Conservation (phyloP, 2,797 vertebrate genomes). For the Sebastes trivittatus region DNA sequence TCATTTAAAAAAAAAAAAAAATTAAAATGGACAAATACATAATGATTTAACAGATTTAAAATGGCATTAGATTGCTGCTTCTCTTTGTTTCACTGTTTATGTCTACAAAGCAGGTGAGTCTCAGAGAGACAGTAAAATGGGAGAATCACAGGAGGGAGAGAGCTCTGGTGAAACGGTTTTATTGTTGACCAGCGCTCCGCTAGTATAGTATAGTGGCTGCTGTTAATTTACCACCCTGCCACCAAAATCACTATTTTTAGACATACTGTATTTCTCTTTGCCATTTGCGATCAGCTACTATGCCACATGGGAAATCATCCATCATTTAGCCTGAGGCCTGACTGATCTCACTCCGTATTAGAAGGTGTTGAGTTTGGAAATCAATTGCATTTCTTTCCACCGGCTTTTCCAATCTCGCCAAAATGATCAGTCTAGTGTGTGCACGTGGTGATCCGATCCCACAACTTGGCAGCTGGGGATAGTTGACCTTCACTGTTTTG, state of each 20-base stretch:
- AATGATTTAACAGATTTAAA: background rate
- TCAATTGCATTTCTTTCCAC: background rate
- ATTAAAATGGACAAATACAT: no score
- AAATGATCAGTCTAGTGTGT: background rate
- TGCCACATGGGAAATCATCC: constrained; percentile 13
- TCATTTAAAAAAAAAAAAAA: no score
- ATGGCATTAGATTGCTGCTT: background rate
- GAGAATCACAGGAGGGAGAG: background rate
- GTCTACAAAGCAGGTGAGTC: background rate
- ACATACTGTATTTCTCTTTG: background rate
- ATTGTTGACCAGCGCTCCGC: background rate
- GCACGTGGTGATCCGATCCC: background rate
- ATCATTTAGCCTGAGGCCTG: background rate
- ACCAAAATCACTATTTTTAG: background rate
- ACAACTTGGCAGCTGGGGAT: background rate
- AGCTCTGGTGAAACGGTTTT: background rate
- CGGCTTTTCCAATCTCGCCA: background rate
- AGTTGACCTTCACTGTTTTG: background rate
- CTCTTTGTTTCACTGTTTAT: background rate
- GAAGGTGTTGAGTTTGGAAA: background rate
- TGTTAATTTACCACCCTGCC: background rate
- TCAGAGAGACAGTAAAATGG: background rate
- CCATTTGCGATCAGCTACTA: background rate
- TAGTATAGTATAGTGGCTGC: background rate
- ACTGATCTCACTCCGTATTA: constrained; percentile 1